Percentiles rank a stretch among this genome's conserved stretches.
These are phyloP conservation scores for Simalia tracyae DNA, from an alignment of 2,797 vertebrate species.

Conservation along the genomic window DNA sequence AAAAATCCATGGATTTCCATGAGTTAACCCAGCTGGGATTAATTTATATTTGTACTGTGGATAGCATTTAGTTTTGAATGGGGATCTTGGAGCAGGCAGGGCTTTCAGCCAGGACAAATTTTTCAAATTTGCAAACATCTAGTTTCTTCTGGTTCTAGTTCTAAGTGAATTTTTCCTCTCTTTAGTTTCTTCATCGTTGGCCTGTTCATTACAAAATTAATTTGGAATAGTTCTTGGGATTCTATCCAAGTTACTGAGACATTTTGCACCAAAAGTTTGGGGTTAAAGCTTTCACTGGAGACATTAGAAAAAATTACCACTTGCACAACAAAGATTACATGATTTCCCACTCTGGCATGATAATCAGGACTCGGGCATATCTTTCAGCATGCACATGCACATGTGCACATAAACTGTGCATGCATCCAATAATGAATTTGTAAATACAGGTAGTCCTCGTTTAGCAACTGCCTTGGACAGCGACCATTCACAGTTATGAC, in stretches of 20 bases:
- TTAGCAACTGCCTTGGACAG: neutral
- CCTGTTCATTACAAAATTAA: neutral
- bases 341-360: neutral
- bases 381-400: neutral
- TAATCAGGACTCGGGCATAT: neutral
- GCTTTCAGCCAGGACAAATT: neutral
- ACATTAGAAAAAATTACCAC: neutral
- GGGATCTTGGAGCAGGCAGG: neutral
- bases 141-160: neutral
- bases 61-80: neutral
- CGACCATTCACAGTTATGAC: neutral
- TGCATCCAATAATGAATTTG: neutral
- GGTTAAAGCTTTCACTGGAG: neutral
- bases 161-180: neutral
- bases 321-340: neutral
- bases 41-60: neutral
- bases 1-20: neutral
- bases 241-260: neutral
- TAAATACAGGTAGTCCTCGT: neutral
- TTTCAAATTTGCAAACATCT: neutral
- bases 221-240: neutral
- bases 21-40: neutral
- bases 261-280: neutral
- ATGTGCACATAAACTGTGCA: neutral
- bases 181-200: neutral